A percentile compares a stretch with the other conserved stretches of the same genome.
These are phyloP conservation scores for Anniella stebbinsi DNA, from an alignment of 2,797 vertebrate genomes.

Conservation along the genomic window DNA sequence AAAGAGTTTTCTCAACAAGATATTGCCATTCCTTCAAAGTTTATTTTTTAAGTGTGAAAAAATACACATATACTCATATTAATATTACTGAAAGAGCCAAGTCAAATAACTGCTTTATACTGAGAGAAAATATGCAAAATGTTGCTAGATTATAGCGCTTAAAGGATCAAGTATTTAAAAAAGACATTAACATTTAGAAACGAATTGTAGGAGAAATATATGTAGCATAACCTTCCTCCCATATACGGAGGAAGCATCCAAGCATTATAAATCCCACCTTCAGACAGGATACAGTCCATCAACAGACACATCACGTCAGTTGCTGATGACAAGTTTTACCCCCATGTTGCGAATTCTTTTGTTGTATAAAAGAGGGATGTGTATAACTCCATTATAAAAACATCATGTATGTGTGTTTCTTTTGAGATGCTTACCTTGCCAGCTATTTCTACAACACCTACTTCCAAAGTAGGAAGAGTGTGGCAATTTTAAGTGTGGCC, in stretches of 20 bases:
- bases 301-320: not conserved
- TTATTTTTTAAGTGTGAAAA: not conserved
- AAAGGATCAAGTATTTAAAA: not conserved
- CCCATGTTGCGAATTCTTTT: too few relatives aligned
- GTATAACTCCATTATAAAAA: too few relatives aligned
- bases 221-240: not conserved
- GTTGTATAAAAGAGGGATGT: too few relatives aligned
- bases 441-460: too few relatives aligned
- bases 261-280: not conserved
- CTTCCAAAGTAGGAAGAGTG: too few relatives aligned
- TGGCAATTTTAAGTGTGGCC: too few relatives aligned
- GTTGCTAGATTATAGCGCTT: not conserved
- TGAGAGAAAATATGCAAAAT: not conserved
- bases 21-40: not conserved
- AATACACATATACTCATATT: not conserved
- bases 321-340: too few relatives aligned
- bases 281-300: not conserved
- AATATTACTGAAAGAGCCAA: not conserved
- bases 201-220: not conserved
- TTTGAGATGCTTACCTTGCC: not conserved
- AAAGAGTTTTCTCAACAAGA: not conserved
- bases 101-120: not conserved
- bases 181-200: not conserved
- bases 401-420: too few relatives aligned
- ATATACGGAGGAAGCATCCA: not conserved